Base-by-base conservation (phyloP, 1,140 invertebrate genomes). In the Chionoecetes opilio region DNA sequence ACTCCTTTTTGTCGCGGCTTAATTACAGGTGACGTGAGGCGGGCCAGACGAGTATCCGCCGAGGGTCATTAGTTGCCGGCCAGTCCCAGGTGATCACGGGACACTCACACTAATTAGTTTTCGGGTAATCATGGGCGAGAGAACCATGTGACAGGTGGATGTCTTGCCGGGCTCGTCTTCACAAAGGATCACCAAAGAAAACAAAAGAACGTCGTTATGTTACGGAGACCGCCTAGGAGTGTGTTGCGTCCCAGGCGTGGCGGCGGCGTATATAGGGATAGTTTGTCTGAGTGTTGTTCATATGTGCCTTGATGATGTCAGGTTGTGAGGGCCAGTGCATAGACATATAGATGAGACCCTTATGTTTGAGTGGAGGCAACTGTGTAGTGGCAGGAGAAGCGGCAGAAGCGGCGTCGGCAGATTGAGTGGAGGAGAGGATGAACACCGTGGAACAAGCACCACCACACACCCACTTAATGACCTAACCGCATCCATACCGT, bases 1-100 rank as follows among this genome's bases (percentile, higher is more conserved):
- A 26, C 84, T 34, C 9, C 84, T 86, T 86, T 86, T 86, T 86
- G 84, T 38, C 35, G 32, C 84, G 29, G 84, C 32, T 86, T 86
- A 86, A 86, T 86, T 86, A 86, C 35, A 86, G 84, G 84, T 34
- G 35, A 86, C 32, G 11, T 86, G 32, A 34, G 35, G 84, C 84
- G 17, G 84, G 29, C 84, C 84, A 86, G 84, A 86, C 32, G 35
- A 86, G 32, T 86, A 34, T 86, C 84, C 32, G 84, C n/a, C 84
- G 14, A 35, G 84, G 35, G 84, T 86, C 32, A 86, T 86, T 86
- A 86, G 35, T 86, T 34, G 82, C 35, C 11, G 84, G 84, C 35
- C 84, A 38, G 84, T 86, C 84, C 32, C 84, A 21, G 84, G 84
- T 35, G 84, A 38, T 86, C 63, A 75, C 63, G 63, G 63, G 63